Percentiles rank a stretch among this genome's conserved stretches.
These are phyloP conservation scores for Pristionchus entomophagus DNA, from an alignment of 2,888 invertebrate genomes.

Conservation along the genomic window DNA sequence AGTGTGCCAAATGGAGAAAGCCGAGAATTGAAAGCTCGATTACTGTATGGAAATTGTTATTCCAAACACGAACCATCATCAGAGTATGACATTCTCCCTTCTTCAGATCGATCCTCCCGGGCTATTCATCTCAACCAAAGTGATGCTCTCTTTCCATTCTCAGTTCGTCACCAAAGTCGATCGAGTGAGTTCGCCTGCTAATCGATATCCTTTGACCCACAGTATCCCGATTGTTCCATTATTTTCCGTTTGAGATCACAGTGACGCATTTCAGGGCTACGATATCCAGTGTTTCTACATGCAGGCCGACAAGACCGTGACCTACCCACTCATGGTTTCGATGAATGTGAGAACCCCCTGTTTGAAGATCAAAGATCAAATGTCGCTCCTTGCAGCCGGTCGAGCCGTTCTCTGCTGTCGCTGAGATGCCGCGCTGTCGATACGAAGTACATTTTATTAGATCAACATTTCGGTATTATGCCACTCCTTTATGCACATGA, in stretches of 20 bases:
- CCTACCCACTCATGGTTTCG: constrained; percentile 74
- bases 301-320: constrained; percentile 74
- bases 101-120: constrained; percentile 73
- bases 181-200: constrained; percentile 56
- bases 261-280: constrained; percentile 58
- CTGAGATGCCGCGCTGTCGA: constrained; percentile 70
- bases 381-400: constrained; percentile 54
- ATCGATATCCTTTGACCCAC: neutral
- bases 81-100: neutral
- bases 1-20: neutral
- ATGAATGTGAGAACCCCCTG: constrained; percentile 43
- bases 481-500: no score
- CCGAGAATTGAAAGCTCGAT: no score
- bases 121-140: constrained; percentile 72
- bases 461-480: no score
- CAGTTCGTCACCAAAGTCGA: constrained; percentile 75
- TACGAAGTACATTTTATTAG: constrained; percentile 71
- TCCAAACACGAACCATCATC: no score
- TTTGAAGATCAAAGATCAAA: neutral
- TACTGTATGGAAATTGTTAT: no score
- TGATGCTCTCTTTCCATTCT: constrained; percentile 75
- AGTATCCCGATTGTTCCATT: neutral
- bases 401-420: constrained; percentile 65
- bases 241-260: no score
- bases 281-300: constrained; percentile 71